Conservation (phyloP, 2,888 invertebrate genomes). For the Diplolepis rosae region DNA sequence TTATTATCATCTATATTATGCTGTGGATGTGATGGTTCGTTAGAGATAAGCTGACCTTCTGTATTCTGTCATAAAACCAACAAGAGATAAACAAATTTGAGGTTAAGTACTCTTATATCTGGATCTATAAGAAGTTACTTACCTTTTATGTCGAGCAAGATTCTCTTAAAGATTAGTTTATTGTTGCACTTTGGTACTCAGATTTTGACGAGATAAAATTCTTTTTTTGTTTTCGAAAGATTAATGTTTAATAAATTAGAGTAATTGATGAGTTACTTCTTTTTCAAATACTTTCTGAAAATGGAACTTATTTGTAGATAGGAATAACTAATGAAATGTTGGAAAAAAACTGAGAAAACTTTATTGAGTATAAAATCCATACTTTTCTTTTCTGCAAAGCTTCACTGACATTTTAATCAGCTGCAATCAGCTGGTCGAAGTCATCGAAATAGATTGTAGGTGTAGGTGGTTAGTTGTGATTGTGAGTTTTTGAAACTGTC, state of each 20-base stretch:
- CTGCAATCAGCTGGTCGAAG: conserved; percentile 8
- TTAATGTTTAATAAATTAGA: neutral
- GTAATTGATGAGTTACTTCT: neutral
- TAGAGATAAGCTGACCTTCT: too few relatives aligned
- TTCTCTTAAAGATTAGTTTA: neutral
- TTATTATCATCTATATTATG: neutral
- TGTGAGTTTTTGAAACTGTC: too few relatives aligned
- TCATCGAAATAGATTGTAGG: too few relatives aligned
- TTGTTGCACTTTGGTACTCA: neutral
- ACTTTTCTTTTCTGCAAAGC: neutral
- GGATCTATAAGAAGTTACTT: neutral
- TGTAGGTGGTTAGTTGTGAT: too few relatives aligned
- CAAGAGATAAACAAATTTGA: neutral
- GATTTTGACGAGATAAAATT: neutral
- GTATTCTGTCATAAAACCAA: too few relatives aligned
- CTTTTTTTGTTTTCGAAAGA: neutral
- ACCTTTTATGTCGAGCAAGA: neutral
- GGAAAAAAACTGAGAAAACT: neutral
- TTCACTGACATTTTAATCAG: neutral
- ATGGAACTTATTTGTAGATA: neutral
- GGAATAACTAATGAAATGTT: neutral
- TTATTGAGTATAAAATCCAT: neutral
- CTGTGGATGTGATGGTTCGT: too few relatives aligned
- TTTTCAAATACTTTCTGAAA: neutral
- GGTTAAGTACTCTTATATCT: neutral